These are phyloP conservation scores for Catharus minimus DNA, from an alignment of 2,113 vertebrate species.

Conservation along the genomic window DNA sequence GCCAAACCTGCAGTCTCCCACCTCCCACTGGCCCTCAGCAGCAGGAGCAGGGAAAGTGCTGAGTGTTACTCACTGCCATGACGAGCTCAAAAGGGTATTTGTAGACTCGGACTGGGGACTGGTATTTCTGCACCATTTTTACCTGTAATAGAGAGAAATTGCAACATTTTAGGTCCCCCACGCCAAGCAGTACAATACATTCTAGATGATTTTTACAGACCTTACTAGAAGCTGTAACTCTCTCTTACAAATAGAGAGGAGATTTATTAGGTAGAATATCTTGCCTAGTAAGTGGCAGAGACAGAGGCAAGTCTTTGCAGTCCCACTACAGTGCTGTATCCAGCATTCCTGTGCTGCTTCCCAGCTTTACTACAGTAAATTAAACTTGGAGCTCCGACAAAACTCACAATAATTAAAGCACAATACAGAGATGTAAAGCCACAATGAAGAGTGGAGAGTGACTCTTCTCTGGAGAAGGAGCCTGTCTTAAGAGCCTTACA, in stretches of 20 bases:
- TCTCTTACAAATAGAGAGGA: not conserved
- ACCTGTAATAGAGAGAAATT: not conserved
- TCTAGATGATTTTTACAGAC: not conserved
- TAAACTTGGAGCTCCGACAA: not conserved
- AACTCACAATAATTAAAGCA: not conserved
- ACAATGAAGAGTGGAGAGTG: not conserved
- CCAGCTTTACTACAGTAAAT: not conserved
- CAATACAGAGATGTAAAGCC: not conserved
- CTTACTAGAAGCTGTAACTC: not conserved
- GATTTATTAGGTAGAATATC: not conserved
- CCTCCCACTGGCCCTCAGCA: not conserved
- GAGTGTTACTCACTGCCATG: constrained; percentile 82
- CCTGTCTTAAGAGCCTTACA: not conserved
- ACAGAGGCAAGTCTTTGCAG: not conserved
- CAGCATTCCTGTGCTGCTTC: not conserved
- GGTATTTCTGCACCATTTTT: constrained; percentile 89
- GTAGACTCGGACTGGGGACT: constrained; percentile 85
- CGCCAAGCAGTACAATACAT: accelerated
- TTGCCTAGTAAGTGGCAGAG: not conserved
- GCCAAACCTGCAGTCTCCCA: not conserved
- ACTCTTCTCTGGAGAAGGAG: not conserved
- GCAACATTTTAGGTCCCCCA: not conserved
- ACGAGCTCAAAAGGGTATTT: constrained; percentile 86
- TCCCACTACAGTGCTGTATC: not conserved
- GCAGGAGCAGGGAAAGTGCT: not conserved